Conservation (phyloP, 2,797 vertebrate species). For the Trematomus bernacchii region DNA sequence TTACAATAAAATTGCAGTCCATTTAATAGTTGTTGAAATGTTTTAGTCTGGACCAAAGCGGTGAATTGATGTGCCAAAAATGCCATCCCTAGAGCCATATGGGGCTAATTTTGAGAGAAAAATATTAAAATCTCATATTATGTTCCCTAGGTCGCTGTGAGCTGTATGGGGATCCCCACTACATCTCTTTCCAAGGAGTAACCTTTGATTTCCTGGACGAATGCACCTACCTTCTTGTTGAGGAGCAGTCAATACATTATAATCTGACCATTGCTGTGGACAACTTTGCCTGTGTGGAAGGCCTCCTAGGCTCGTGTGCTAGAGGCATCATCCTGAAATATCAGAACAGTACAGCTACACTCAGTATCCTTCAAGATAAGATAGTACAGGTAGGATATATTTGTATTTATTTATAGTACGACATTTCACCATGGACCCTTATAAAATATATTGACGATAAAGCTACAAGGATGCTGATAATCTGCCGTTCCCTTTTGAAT, state of each 20-base stretch:
- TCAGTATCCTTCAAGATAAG: conserved; percentile 47
- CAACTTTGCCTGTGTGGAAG: conserved; percentile 61
- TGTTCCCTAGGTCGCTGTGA: conserved; percentile 75
- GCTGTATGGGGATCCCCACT: conserved; percentile 84
- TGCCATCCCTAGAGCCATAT: not conserved
- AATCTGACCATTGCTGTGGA: conserved; percentile 77
- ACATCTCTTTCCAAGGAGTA: conserved; percentile 77
- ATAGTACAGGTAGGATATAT: conserved; percentile 64
- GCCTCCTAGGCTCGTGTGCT: conserved; percentile 62
- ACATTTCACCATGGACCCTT: not conserved
- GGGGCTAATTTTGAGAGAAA: too few relatives aligned
- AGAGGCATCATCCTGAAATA: conserved; percentile 78
- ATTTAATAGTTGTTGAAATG: not conserved
- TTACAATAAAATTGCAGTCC: not conserved
- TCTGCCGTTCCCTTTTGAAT: not conserved
- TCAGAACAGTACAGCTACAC: conserved; percentile 63
- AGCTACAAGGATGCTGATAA: not conserved
- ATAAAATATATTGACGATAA: not conserved
- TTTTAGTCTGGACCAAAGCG: not conserved
- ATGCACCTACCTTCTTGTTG: conserved; percentile 80
- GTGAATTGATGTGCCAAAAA: not conserved
- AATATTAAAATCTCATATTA: not conserved
- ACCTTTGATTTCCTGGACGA: conserved; percentile 67
- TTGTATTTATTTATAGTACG: not conserved
- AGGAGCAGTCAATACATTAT: conserved; percentile 70